A percentile compares a stretch with the other conserved stretches of the same genome.
phyloP scores from a whole-genome alignment of 2,113 vertebrate species.

The Craseonycteris thonglongyai region DNA sequence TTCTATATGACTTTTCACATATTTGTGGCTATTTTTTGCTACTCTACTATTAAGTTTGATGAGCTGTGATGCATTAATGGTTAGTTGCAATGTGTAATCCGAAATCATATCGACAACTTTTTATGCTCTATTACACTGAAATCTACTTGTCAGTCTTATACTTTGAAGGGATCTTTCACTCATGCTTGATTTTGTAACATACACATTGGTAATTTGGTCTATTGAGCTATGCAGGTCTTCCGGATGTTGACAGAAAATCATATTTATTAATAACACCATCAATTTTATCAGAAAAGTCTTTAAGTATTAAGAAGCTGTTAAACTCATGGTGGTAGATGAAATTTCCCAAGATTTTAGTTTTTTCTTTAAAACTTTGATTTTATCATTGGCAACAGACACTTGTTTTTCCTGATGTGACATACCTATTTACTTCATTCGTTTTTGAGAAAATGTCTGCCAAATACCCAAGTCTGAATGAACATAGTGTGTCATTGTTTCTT shows the following conservation, averaged over 20 bases:
- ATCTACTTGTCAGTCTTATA: background rate
- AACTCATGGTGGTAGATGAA: background rate
- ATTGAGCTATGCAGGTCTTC: background rate
- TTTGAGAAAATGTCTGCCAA: conserved; percentile 24
- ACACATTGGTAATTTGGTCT: background rate
- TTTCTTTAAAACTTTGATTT: conserved; percentile 28
- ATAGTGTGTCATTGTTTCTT: background rate
- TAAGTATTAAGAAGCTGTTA: background rate
- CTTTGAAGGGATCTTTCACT: background rate
- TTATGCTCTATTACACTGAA: background rate
- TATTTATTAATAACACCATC: background rate
- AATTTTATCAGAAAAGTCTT: conserved; percentile 35
- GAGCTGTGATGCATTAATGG: background rate
- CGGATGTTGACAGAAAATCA: conserved; percentile 4
- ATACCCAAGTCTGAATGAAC: background rate
- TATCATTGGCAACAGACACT: background rate
- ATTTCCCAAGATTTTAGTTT: conserved; percentile 35
- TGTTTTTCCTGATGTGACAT: conserved; percentile 11
- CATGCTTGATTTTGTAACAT: background rate
- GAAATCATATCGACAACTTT: background rate
- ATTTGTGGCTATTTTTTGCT: background rate
- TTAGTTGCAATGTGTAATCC: background rate
- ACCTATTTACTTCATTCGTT: conserved; percentile 12
- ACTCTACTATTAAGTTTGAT: background rate
- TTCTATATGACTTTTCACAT: background rate